Conservation (phyloP, 2,888 invertebrate genomes). For the Meloe dianella region DNA sequence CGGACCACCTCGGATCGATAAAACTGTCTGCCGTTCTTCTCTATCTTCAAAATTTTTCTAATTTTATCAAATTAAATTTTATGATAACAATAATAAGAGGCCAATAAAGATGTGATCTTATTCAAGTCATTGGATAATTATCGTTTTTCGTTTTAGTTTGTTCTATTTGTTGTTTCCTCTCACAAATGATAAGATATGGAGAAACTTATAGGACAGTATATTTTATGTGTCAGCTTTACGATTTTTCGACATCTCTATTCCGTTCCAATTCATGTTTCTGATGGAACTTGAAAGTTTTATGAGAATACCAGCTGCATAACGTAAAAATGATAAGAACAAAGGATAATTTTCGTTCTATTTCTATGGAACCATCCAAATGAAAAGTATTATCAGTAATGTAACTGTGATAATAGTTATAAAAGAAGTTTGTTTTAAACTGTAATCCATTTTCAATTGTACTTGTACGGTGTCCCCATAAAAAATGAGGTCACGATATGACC, state of each 20-base stretch:
- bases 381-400: not conserved
- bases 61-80: not conserved
- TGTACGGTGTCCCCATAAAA: not conserved
- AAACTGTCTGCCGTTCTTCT: conserved; percentile 35
- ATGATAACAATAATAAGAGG: not conserved
- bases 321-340: not conserved
- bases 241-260: conserved; percentile 3
- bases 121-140: not conserved
- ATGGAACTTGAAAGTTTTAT: conserved; percentile 9
- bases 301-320: not conserved
- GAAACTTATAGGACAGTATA: not conserved
- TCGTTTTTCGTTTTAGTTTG: not conserved
- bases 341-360: not conserved
- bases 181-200: not conserved
- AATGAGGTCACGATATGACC: not conserved
- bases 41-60: conserved; percentile 3
- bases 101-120: not conserved
- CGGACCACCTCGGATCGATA: conserved; percentile 38
- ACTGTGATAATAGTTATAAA: too few relatives aligned
- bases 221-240: conserved; percentile 10
- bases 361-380: too few relatives aligned
- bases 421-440: not conserved
- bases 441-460: not conserved
- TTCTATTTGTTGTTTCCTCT: not conserved
- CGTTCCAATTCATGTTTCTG: not conserved